Percentiles rank a stretch among this genome's conserved stretches.
These are phyloP conservation scores for Dryobates pubescens DNA, from an alignment of 2,797 vertebrate species.

Conservation along the genomic window DNA sequence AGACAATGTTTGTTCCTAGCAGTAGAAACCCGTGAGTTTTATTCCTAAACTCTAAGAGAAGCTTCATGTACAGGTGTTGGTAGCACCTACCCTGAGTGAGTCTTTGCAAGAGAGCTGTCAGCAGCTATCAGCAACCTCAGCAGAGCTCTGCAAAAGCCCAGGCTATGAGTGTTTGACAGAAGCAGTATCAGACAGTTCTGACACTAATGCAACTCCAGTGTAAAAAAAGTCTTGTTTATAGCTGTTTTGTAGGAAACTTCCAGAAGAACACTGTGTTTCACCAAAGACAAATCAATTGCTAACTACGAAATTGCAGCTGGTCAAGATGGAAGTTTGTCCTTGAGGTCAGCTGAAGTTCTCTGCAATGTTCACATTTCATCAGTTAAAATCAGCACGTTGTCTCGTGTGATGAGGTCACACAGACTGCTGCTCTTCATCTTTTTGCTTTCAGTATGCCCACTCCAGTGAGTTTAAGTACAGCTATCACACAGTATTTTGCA, in stretches of 20 bases:
- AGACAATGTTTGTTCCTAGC: neutral
- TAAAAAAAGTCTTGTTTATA: neutral
- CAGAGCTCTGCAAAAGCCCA: neutral
- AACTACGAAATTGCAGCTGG: neutral
- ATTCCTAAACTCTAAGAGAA: neutral
- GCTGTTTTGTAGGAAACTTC: neutral
- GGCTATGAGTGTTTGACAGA: neutral
- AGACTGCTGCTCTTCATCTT: neutral
- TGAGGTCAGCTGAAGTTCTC: neutral
- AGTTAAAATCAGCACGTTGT: neutral
- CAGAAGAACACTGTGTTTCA: neutral
- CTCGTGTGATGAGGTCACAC: neutral
- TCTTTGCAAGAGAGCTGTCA: neutral
- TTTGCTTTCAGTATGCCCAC: neutral
- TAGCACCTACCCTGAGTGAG: neutral
- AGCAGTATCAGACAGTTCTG: neutral
- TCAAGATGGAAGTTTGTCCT: neutral
- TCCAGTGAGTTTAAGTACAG: neutral
- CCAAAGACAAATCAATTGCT: neutral
- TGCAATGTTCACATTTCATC: neutral
- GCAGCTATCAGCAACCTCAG: neutral
- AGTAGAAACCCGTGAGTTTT: neutral
- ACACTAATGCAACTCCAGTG: neutral
- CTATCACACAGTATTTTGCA: neutral
- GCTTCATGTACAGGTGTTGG: neutral